phyloP scores from a whole-genome alignment of 2,113 vertebrate species.

The Felis chaus region DNA sequence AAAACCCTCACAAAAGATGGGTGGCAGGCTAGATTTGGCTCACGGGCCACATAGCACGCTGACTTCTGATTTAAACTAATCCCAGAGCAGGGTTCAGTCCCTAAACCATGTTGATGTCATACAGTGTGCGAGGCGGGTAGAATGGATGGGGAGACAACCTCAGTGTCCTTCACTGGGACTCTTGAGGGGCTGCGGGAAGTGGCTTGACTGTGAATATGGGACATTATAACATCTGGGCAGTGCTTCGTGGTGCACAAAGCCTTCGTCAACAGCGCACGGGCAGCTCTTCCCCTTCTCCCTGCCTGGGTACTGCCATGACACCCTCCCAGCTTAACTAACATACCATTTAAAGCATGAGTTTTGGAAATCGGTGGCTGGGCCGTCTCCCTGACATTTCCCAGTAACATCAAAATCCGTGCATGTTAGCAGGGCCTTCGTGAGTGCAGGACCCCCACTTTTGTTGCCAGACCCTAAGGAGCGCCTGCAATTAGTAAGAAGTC shows the following conservation, averaged over 20 bases:
- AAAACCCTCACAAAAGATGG: neutral
- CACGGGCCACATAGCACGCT: neutral
- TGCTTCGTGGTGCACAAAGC: neutral
- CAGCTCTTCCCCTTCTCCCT: neutral
- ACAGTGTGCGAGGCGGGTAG: neutral
- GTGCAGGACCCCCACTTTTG: neutral
- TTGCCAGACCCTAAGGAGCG: neutral
- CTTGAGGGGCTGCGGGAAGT: neutral
- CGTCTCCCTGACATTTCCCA: neutral
- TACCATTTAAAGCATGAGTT: neutral
- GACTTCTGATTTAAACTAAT: neutral
- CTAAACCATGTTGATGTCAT: neutral
- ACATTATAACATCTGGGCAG: neutral
- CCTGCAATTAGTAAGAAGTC: slow-evolving; percentile 42
- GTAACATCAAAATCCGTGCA: neutral
- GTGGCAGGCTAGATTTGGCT: neutral
- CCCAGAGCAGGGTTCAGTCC: neutral
- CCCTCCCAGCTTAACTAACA: neutral
- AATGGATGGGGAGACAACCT: neutral
- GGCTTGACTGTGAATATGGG: neutral
- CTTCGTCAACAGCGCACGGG: neutral
- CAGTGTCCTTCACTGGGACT: neutral
- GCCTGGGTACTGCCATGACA: neutral
- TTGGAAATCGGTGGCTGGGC: neutral
- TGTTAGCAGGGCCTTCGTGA: neutral